These are phyloP conservation scores for Ploceus nigricollis DNA, from an alignment of 2,113 vertebrate species.

Conservation along the genomic window DNA sequence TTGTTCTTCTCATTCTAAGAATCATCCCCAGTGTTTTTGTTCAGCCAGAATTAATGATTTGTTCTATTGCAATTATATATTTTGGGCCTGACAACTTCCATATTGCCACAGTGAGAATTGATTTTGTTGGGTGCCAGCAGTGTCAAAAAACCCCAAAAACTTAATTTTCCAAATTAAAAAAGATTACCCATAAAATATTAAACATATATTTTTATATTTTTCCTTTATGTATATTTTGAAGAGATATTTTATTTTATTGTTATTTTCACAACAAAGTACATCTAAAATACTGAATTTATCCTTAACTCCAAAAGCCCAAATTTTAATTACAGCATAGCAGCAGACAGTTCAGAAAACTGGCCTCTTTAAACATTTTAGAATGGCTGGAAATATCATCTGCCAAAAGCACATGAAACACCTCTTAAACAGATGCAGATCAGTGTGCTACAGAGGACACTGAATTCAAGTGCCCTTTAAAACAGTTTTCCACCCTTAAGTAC, in stretches of 20 bases:
- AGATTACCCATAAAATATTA: neutral
- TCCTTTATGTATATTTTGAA: neutral
- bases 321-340: conserved; percentile 8
- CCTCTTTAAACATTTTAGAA: conserved; percentile 50
- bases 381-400: conserved; percentile 35
- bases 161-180: neutral
- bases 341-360: conserved; percentile 27
- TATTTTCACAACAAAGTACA: conserved; percentile 41
- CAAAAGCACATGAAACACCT: conserved; percentile 41
- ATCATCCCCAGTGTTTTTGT: neutral
- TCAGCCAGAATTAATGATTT: neutral
- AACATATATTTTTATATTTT: neutral
- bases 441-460: neutral
- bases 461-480: conserved; percentile 26
- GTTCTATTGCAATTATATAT: neutral
- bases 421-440: conserved; percentile 9
- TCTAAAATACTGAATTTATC: conserved; percentile 33
- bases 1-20: neutral
- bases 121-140: neutral
- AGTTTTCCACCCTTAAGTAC: conserved; percentile 7
- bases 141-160: neutral
- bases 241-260: neutral
- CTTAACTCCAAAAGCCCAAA: conserved; percentile 9
- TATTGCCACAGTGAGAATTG: neutral
- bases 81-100: neutral